Conservation (phyloP, 2,888 invertebrate species). For the Nasonia oneida region DNA sequence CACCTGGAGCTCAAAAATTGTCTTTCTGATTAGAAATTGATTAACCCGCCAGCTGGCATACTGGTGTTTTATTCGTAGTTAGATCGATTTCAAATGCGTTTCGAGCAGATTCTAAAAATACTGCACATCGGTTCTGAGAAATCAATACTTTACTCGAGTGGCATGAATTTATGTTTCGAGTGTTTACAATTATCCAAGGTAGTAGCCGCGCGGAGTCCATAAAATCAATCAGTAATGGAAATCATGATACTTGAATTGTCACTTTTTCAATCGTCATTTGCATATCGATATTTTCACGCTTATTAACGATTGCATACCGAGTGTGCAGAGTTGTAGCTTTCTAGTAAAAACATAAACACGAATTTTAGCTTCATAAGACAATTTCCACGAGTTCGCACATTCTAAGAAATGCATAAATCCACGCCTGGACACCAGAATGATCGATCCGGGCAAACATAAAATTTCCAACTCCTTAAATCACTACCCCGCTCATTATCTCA, state of each 20-base stretch:
- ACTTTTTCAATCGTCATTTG: background rate
- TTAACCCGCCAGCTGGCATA: background rate
- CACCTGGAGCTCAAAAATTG: constrained; percentile 4
- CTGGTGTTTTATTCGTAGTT: background rate
- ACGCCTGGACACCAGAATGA: background rate
- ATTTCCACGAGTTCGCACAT: background rate
- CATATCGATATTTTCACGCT: background rate
- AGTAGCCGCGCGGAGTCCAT: background rate
- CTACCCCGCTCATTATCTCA: background rate
- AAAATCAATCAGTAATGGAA: background rate
- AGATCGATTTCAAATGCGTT: background rate
- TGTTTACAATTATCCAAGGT: background rate
- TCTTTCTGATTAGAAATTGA: background rate
- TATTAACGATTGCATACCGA: background rate
- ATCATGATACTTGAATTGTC: background rate
- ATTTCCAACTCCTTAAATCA: constrained; percentile 5
- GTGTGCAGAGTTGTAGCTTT: background rate
- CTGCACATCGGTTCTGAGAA: background rate
- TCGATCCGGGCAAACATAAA: background rate
- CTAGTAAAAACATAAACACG: background rate
- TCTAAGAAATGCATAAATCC: background rate
- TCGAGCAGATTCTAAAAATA: too few species aligned
- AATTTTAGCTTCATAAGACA: background rate
- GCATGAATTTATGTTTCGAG: background rate
- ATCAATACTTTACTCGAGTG: too few species aligned